These are phyloP conservation scores for Saiga tatarica DNA, from an alignment of 2,113 vertebrate species.

Conservation along the genomic window DNA sequence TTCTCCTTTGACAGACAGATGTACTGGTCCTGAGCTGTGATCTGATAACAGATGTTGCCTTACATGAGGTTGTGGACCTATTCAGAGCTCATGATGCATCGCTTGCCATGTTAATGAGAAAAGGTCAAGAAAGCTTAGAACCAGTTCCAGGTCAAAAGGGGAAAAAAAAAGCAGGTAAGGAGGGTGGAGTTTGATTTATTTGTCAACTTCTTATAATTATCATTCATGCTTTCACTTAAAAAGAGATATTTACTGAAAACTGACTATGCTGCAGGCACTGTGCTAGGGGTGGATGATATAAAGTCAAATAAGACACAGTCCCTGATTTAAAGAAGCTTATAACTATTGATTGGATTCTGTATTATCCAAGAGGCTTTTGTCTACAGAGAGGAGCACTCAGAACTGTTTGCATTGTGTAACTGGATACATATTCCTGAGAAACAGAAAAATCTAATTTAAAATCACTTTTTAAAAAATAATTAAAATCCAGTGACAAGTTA, in stretches of 20 bases:
- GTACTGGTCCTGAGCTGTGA: slow-evolving; percentile 96
- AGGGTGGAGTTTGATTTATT: not conserved
- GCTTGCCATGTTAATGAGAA: slow-evolving; percentile 96
- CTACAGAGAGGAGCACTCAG: not conserved
- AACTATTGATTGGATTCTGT: slow-evolving; percentile 19
- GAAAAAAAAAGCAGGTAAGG: slow-evolving; percentile 94
- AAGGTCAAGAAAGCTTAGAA: slow-evolving; percentile 90
- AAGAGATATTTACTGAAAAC: slow-evolving; percentile 28
- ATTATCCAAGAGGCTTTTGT: slow-evolving; percentile 1
- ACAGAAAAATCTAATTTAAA: slow-evolving; percentile 32
- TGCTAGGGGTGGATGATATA: not conserved
- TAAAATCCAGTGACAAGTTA: slow-evolving; percentile 5
- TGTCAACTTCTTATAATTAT: slow-evolving; percentile 43
- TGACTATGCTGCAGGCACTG: not conserved
- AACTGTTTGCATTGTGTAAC: slow-evolving; percentile 34
- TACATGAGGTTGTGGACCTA: slow-evolving; percentile 97
- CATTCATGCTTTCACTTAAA: slow-evolving; percentile 29
- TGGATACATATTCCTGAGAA: not conserved
- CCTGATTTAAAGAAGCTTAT: slow-evolving; percentile 13
- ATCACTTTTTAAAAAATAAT: not conserved
- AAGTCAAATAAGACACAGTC: not conserved
- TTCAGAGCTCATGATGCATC: slow-evolving; percentile 95
- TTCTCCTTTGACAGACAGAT: slow-evolving; percentile 87
- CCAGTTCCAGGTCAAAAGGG: slow-evolving; percentile 95
- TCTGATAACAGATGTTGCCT: slow-evolving; percentile 94